Conservation (phyloP, 2,888 invertebrate genomes). For the Brassicogethes aeneus region DNA sequence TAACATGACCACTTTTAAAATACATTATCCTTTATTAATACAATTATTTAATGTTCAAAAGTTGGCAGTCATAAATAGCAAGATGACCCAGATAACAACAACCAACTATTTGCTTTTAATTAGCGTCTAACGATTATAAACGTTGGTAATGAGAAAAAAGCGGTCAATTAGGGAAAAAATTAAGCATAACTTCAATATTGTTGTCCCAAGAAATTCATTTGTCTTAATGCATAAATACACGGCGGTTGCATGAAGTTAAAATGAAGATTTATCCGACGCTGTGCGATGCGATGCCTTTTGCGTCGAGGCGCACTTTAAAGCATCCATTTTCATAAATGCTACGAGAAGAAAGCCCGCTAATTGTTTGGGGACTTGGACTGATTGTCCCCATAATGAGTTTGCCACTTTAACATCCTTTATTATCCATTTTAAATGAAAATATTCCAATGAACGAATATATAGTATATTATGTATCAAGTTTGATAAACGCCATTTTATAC, state of each 20-base stretch:
- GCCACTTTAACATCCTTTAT: too few species aligned
- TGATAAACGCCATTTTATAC: too few species aligned
- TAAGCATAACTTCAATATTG: neutral
- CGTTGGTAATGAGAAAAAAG: neutral
- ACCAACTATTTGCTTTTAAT: too few species aligned
- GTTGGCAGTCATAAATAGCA: too few species aligned
- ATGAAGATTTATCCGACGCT: conserved; percentile 9
- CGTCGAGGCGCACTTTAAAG: conserved; percentile 18
- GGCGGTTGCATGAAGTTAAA: conserved; percentile 4
- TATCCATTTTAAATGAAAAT: too few species aligned
- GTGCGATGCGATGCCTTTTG: neutral
- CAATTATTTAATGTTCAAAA: too few species aligned
- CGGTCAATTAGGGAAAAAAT: neutral
- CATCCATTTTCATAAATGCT: conserved; percentile 25
- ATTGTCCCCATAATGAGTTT: neutral
- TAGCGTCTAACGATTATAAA: neutral
- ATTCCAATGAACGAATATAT: too few species aligned
- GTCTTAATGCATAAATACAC: conserved; percentile 12
- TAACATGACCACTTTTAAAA: too few species aligned
- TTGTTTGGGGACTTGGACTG: neutral
- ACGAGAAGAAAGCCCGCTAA: neutral
- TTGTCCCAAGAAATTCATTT: conserved; percentile 9
- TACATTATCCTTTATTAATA: too few species aligned
- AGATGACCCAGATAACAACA: too few species aligned
- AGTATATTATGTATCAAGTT: too few species aligned